Evolutionary conservation across 2,888 invertebrate species (phyloP).

Genomic region (Acrocyrtus sp.): DNA sequence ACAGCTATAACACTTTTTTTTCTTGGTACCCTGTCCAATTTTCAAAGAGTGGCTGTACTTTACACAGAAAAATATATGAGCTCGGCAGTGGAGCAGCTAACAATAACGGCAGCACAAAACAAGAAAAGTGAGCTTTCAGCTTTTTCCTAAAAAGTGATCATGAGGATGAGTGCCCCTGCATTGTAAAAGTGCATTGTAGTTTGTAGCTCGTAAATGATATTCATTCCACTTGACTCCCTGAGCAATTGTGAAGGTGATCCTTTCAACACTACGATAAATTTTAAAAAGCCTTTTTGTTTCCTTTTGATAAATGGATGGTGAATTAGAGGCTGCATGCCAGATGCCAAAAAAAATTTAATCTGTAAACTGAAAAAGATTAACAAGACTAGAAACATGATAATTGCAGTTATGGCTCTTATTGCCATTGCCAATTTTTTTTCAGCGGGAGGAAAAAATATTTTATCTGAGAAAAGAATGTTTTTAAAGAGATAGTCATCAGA

Average conservation of each 20-base stretch:
- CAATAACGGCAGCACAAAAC: too few species aligned
- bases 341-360: too few species aligned
- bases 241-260: constrained; percentile 13
- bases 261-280: constrained; percentile 47
- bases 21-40: constrained; percentile 10
- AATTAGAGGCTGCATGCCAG: constrained; percentile 20
- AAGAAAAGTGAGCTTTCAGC: too few species aligned
- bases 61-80: background rate
- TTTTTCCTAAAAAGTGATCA: background rate
- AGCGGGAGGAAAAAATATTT: too few species aligned
- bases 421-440: constrained; percentile 24
- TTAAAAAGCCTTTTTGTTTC: too few species aligned
- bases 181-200: constrained; percentile 8
- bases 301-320: constrained; percentile 30
- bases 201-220: constrained; percentile 12
- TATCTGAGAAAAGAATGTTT: too few species aligned
- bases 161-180: too few species aligned
- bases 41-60: background rate
- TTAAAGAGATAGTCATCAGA: too few species aligned
- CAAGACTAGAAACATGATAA: too few species aligned
- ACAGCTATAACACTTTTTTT: constrained; percentile 1
- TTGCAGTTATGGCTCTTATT: too few species aligned
- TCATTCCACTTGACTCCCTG: background rate
- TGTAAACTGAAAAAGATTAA: too few species aligned
- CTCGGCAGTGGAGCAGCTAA: too few species aligned